These are phyloP conservation scores for Steinernema carpocapsae DNA, from an alignment of 2,888 invertebrate species.

Conservation along the genomic window DNA sequence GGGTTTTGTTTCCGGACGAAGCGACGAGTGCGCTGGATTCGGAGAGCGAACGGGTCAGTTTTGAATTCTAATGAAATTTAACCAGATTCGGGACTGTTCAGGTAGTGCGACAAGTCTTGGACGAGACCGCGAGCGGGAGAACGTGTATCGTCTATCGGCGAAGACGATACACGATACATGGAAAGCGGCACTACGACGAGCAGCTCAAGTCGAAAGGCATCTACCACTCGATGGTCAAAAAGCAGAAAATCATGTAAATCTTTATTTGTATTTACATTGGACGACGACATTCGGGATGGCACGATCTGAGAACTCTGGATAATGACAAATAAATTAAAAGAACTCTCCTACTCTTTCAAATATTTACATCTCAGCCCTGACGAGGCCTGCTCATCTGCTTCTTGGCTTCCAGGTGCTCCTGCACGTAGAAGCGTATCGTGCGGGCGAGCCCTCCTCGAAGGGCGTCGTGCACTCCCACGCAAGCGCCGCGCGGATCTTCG, in stretches of 20 bases:
- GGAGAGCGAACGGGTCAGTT: conserved; percentile 74
- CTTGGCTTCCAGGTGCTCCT: conserved; percentile 40
- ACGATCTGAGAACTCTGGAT: not conserved
- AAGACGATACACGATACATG: not conserved
- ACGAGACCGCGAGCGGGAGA: conserved; percentile 11
- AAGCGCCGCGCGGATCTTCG: conserved; percentile 60
- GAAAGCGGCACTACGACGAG: conserved; percentile 26
- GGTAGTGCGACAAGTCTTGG: conserved; percentile 20
- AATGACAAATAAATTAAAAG: not conserved
- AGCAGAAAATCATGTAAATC: conserved; percentile 5
- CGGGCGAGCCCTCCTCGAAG: conserved; percentile 63
- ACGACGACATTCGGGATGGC: not conserved
- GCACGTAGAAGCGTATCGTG: conserved; percentile 66
- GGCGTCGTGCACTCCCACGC: conserved; percentile 66
- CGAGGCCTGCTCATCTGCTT: not conserved
- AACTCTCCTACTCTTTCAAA: not conserved
- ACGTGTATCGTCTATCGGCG: conserved; percentile 27
- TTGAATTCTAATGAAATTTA: not conserved
- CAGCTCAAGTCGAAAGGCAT: not conserved
- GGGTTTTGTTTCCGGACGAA: conserved; percentile 73
- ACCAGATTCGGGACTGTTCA: not conserved
- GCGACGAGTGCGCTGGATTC: conserved; percentile 76
- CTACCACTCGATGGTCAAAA: conserved; percentile 32
- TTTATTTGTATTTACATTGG: conserved; percentile 15
- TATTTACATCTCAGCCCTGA: not conserved